Evolutionary conservation across 2,888 invertebrate genomes (phyloP), one percentile per base, ranked within the genome.

Genomic region (Mesoligia furuncula): DNA sequence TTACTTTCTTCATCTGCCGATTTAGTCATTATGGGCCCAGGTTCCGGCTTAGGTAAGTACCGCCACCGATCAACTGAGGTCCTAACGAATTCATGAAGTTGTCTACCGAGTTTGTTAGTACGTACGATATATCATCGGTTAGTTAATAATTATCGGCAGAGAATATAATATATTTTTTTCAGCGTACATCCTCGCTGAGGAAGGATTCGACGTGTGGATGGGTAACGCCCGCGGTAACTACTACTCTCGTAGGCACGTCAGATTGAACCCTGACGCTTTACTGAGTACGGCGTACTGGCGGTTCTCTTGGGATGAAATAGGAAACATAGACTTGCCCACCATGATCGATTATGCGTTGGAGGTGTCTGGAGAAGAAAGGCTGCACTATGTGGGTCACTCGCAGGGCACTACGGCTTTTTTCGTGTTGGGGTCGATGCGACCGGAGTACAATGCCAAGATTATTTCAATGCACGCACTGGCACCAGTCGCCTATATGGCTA

Each of bases 261-360:
- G 92, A 0, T 87, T 96, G 90, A 93, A 96, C 77, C 95, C 97
- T 0, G 92, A 93, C 17, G 90, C 91, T 13, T 45, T 93, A 54
- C 76, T 94, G 0, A 96, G 96, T 79, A 89, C 92, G 6, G 91
- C 94, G n/a, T 98, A 96, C 91, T 98, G 98, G 98, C 91, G 97
- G 69, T 98, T 98, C 90, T 98, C 98, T 79, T 99, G 98, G 98
- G 98, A 99, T 91, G 98, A 99, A 92, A 98, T 99, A 92, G 98
- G 98, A 0, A 93, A 97, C 77, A 97, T 96, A 84, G 99, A 99
- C 93, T 90, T 99, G 57, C 98, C 99, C 1, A 97, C 98, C 0
- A 98, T 98, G 96, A 98, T 99, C 67, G 98, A 99, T 91, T 97
- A 98, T 89, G 96, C 98, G n/a, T 93, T 98, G 0, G 89, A 91